These are phyloP conservation scores for Aplocera efformata DNA, from an alignment of 2,888 invertebrate genomes.

Conservation along the genomic window DNA sequence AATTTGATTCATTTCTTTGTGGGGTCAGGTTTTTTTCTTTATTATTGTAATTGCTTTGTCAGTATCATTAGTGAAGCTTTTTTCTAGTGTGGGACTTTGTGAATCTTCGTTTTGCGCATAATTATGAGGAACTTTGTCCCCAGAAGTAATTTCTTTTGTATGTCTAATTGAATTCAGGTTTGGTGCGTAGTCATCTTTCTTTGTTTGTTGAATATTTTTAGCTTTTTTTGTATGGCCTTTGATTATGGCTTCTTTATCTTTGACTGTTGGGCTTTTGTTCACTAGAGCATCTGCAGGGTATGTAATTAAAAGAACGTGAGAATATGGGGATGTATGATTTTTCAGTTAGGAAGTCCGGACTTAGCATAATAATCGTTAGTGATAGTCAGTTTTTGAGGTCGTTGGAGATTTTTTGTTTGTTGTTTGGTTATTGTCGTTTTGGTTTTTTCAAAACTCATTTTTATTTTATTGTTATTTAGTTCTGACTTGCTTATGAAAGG, in stretches of 20 bases:
- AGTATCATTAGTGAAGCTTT: constrained; percentile 63
- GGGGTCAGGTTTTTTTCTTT: constrained; percentile 70
- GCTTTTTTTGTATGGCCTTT: constrained; percentile 52
- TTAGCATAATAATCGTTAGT: constrained; percentile 30
- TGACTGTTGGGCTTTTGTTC: constrained; percentile 42
- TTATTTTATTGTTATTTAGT: background rate
- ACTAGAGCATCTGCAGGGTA: constrained; percentile 62
- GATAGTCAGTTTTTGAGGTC: constrained; percentile 12
- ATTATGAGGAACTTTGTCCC: constrained; percentile 75
- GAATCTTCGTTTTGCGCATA: constrained; percentile 55
- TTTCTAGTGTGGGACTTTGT: constrained; percentile 61
- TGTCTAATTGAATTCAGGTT: constrained; percentile 76
- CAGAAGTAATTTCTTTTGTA: constrained; percentile 64
- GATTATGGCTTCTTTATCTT: constrained; percentile 58
- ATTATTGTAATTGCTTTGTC: constrained; percentile 56
- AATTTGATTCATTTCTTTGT: constrained; percentile 62
- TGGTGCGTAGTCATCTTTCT: constrained; percentile 71
- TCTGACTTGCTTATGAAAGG: no score
- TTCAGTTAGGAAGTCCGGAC: constrained; percentile 42
- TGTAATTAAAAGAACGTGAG: constrained; percentile 77
- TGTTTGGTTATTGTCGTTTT: constrained; percentile 28
- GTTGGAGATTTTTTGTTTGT: constrained; percentile 29
- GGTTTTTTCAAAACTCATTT: constrained; percentile 21
- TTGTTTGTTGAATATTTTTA: constrained; percentile 65
- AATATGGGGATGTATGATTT: constrained; percentile 48